These are phyloP conservation scores for Chaitophorus viminalis DNA, from an alignment of 2,888 invertebrate genomes.

Conservation along the genomic window DNA sequence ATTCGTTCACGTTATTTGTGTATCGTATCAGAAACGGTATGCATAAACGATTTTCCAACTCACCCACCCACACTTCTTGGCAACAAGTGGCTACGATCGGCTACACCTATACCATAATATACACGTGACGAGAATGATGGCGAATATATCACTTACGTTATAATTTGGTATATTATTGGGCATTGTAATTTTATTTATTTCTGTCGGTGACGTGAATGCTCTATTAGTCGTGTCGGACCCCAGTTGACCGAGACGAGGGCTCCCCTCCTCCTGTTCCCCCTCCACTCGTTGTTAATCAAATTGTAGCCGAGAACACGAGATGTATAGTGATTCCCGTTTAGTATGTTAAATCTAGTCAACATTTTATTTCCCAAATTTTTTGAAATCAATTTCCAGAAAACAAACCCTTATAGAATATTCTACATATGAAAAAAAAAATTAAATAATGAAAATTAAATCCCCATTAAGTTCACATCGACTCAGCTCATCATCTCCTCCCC, in stretches of 20 bases:
- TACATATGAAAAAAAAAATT: too few species aligned
- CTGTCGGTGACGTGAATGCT: neutral
- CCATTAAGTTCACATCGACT: too few species aligned
- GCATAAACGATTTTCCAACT: neutral
- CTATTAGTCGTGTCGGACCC: neutral
- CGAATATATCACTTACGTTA: neutral
- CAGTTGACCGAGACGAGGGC: too few species aligned
- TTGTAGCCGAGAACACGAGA: neutral
- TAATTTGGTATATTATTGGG: neutral
- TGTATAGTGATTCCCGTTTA: constrained; percentile 28
- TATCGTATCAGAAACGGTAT: too few species aligned
- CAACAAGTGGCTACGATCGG: neutral
- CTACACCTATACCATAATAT: too few species aligned
- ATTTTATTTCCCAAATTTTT: neutral
- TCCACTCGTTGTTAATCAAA: constrained; percentile 4
- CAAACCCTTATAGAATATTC: too few species aligned
- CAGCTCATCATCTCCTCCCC: too few species aligned
- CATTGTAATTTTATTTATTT: neutral
- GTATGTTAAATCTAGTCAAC: constrained; percentile 38
- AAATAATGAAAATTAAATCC: too few species aligned
- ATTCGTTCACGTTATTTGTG: too few species aligned
- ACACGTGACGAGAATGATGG: constrained; percentile 11
- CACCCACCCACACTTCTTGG: neutral
- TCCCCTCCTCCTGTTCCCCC: too few species aligned
- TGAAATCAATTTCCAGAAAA: too few species aligned